Base-by-base conservation (phyloP, 2,113 vertebrate genomes). In the Cinclus cinclus region DNA sequence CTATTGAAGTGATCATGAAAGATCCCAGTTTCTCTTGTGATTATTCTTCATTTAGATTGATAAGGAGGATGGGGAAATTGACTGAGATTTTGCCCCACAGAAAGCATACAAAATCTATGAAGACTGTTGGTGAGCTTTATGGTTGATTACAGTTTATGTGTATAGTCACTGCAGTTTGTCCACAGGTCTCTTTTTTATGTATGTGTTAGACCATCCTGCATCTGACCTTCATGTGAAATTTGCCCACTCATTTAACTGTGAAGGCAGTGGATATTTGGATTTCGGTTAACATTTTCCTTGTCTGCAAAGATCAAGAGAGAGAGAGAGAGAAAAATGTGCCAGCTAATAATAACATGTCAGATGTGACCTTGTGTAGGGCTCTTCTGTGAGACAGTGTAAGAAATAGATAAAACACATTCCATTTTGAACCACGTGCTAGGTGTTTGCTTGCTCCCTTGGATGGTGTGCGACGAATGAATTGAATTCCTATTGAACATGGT, bases 281-380 rank as follows among this genome's bases (percentile, higher is more conserved):
- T 49, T 20, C 60, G 68, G 74, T 71, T 71, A 47, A 35, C 2
- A 2, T n/a, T 81, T 85, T 70, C 46, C 42, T 92, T 24, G 53
- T 92, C 44, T 76, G 41, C 75, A 90, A 35, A 88, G 59, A 83
- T 53, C 55, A 55, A 10, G 13, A 65, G 58, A 53, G 59, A 68
- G 59, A 68, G 22, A 31, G 18, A 2, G 11, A 90, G 50, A 42
- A 80, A 75, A 84, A 37, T 37, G 28, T 31, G 23, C 24, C 42
- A 59, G 67, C 86, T 96, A 96, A 83, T 90, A 93, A 92, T 97
- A 95, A 92, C 93, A 31, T 47, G 31, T 90, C 64, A 78, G 83
- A 88, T 92, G 73, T 94, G 83, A 89, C 85, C 76, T 95, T 92
- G 79, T 3, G 0, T 35, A 60, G 42, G 56, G 28, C 63, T 78